A percentile compares a stretch with the other conserved stretches of the same genome.
phyloP scores from a whole-genome alignment of 2,888 invertebrate genomes.

The Eucriotettix oculatus region DNA sequence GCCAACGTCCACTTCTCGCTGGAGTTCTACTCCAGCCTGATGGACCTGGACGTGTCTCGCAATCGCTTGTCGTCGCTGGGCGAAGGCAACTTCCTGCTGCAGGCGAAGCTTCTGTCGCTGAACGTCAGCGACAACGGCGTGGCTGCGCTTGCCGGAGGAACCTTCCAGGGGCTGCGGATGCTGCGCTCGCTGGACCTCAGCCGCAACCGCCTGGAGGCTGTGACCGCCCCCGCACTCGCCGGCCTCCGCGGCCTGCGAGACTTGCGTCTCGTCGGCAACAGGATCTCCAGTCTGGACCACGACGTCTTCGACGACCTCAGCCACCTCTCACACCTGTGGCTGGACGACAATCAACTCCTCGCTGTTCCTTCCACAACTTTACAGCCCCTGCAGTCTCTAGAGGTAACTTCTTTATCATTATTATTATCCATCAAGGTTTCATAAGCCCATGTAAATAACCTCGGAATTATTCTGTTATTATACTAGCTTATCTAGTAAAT shows the following conservation, averaged over 20 bases:
- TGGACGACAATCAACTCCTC: conserved; percentile 63
- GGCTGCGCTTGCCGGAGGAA: conserved; percentile 52
- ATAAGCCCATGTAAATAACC: too few relatives aligned
- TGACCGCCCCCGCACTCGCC: conserved; percentile 43
- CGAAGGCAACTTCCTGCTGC: conserved; percentile 63
- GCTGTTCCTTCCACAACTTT: conserved; percentile 30
- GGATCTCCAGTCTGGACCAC: conserved; percentile 52
- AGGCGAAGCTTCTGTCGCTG: conserved; percentile 52
- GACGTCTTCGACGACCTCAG: conserved; percentile 51
- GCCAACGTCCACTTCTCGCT: conserved; percentile 60
- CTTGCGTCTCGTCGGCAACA: conserved; percentile 60
- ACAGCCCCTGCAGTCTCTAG: not conserved
- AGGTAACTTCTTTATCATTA: conserved; percentile 32
- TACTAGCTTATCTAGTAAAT: too few relatives aligned
- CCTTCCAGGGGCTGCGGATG: conserved; percentile 53
- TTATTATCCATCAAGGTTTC: too few relatives aligned
- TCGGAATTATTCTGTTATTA: too few relatives aligned
- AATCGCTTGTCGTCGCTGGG: conserved; percentile 69
- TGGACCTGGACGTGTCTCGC: conserved; percentile 62
- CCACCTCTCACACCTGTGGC: conserved; percentile 50
- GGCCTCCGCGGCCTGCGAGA: conserved; percentile 57
- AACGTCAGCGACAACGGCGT: conserved; percentile 63
- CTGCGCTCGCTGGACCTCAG: conserved; percentile 55
- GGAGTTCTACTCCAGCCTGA: conserved; percentile 62
- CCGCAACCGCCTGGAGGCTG: conserved; percentile 52